Evolutionary conservation across 1,140 invertebrate species (phyloP), one percentile per base, ranked within the genome.

Genomic region (Galleria mellonella): DNA sequence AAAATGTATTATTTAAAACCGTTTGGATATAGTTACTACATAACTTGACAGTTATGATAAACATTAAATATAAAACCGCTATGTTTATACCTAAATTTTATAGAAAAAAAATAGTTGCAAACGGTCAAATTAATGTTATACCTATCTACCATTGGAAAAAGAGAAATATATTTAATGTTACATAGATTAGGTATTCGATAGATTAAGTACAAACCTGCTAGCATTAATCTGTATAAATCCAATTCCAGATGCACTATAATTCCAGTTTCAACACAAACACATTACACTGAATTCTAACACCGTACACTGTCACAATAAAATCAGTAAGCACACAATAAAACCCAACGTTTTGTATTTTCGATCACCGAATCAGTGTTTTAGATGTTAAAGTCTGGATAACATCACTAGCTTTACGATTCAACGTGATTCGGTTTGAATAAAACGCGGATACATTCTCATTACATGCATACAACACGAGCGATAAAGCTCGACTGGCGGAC

Each of bases 401-500:
- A 41, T 66, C 59, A 59, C 55, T 44, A 47, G 36, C 31, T 51
- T 45, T 36, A 51, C 43, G 43, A 41, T 23, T 10, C 39, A 43
- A 47, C 47, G 57, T 55, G 50, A 56, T 37, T 37, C 32, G 12
- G 32, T 23, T 23, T 27, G 42, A 40, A 37, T 17, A 39, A 8
- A 4, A 37, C 17, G 4, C 28, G 13, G 35, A 15, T 31, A 28
- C 11, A 17, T 9, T 0, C 1, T 4, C 9, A 9, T 14, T 17
- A 62, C 65, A 35, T 14, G 50, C 27, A 13, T 8, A 28, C 44
- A 2, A 23, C 27, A 55, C 37, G 56, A 47, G 43, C 53, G 50
- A 13, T 41, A 17, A 53, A 44, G 61, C 62, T 42, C 54, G 47
- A 69, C 65, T 69, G 59, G 49, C 51, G 51, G 17, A 23, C 2